Percentiles rank a stretch among this genome's conserved stretches.
These are phyloP conservation scores for Odontothrips loti DNA, from an alignment of 2,888 invertebrate species.

Conservation along the genomic window DNA sequence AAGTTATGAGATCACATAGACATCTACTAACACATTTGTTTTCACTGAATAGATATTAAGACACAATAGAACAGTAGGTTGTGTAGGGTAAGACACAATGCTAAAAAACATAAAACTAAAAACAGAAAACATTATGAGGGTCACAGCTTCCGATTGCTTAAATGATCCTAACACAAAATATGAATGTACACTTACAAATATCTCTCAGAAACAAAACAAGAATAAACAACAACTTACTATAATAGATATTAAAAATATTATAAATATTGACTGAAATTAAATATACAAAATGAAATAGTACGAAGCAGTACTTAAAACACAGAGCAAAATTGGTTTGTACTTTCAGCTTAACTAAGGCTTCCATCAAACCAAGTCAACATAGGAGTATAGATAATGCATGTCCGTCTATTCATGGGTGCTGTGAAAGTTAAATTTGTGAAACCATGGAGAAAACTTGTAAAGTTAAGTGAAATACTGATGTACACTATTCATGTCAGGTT, in stretches of 20 bases:
- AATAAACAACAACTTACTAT: slow-evolving; percentile 17
- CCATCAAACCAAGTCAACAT: background rate
- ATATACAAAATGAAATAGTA: background rate
- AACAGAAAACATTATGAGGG: slow-evolving; percentile 20
- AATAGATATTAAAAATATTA: slow-evolving; percentile 22
- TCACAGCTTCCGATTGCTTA: slow-evolving; percentile 17
- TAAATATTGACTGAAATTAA: slow-evolving; percentile 21
- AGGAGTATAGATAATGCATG: background rate
- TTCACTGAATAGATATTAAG: slow-evolving; percentile 13
- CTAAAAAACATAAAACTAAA: slow-evolving; percentile 18
- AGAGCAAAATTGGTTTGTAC: slow-evolving; percentile 22
- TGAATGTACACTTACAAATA: slow-evolving; percentile 19
- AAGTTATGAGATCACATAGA: slow-evolving; percentile 25
- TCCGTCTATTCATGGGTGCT: no score
- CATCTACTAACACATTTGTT: background rate
- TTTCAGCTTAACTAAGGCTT: background rate
- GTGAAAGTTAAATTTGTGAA: no score
- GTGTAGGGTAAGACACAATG: background rate
- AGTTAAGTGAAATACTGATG: no score
- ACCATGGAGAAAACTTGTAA: no score
- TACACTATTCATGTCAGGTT: no score
- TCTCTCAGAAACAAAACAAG: slow-evolving; percentile 23
- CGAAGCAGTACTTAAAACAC: background rate
- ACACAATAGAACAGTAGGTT: background rate
- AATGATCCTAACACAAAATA: background rate